Percentiles rank a stretch among this genome's conserved stretches.
Conservation (phyloP, 2,888 invertebrate genomes). For the Amblyjoppa fuscipennis region DNA sequence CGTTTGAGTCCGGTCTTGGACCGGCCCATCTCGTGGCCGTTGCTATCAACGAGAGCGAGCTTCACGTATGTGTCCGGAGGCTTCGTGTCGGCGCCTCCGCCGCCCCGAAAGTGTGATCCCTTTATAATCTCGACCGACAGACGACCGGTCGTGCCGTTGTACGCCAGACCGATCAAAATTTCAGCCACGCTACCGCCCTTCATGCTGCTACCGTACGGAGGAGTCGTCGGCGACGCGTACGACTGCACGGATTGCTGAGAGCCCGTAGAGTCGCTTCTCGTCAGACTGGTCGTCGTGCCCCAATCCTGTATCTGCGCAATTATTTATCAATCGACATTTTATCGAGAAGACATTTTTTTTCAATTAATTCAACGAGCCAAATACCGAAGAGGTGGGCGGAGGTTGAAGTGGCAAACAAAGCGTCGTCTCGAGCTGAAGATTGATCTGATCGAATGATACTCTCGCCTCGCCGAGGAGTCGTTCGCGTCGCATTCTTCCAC, state of each 20-base stretch:
- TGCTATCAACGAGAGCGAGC: constrained; percentile 95
- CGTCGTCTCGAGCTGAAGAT: constrained; percentile 95
- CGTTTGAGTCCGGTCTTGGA: constrained; percentile 96
- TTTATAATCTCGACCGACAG: constrained; percentile 96
- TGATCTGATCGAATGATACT: constrained; percentile 95
- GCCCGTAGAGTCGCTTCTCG: constrained; percentile 96
- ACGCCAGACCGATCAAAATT: constrained; percentile 94
- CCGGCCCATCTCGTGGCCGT: constrained; percentile 96
- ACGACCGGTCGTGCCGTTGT: constrained; percentile 97
- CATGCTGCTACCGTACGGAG: constrained; percentile 86
- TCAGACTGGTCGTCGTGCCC: constrained; percentile 86
- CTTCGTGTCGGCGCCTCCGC: constrained; percentile 85
- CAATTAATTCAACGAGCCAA: constrained; percentile 1
- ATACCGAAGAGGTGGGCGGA: constrained; percentile 81
- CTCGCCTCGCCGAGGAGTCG: constrained; percentile 96
- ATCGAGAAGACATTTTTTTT: background rate
- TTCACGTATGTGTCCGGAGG: constrained; percentile 98
- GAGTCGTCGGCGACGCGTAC: constrained; percentile 82
- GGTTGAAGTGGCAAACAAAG: constrained; percentile 94
- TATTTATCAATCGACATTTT: background rate
- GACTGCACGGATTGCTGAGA: constrained; percentile 94
- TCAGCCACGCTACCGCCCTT: constrained; percentile 96
- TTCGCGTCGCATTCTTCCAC: constrained; percentile 96
- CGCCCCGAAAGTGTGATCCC: constrained; percentile 89
- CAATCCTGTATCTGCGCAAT: constrained; percentile 73